phyloP scores from a whole-genome alignment of 2,888 invertebrate species.

The Octodonta nipae region DNA sequence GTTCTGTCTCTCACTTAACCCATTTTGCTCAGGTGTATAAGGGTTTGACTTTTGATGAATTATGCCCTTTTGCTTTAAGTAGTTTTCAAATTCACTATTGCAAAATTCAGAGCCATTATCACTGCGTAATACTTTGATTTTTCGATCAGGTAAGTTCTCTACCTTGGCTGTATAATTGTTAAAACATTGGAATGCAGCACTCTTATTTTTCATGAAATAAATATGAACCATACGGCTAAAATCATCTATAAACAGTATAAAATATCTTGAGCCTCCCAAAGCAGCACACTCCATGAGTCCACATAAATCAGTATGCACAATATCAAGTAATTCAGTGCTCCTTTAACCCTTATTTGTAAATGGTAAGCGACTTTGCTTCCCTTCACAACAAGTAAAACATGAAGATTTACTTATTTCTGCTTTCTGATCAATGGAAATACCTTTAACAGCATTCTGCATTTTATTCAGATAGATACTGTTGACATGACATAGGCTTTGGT shows the following conservation, averaged over 20 bases:
- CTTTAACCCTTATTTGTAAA: constrained; percentile 13
- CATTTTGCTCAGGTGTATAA: constrained; percentile 10
- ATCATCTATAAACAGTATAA: constrained; percentile 4
- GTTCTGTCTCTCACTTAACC: constrained; percentile 18
- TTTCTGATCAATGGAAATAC: too few relatives aligned
- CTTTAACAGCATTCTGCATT: too few relatives aligned
- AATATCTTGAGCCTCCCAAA: constrained; percentile 6
- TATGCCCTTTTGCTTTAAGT: constrained; percentile 4
- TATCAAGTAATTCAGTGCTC: constrained; percentile 8
- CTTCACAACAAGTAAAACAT: constrained; percentile 14
- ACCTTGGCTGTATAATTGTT: constrained; percentile 8
- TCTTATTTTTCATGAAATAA: constrained; percentile 5
- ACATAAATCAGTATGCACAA: constrained; percentile 10
- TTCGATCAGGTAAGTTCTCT: constrained; percentile 10
- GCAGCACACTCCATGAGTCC: constrained; percentile 7
- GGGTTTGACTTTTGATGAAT: constrained; percentile 6
- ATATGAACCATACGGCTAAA: constrained; percentile 2
- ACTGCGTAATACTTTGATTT: constrained; percentile 8
- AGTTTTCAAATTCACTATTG: constrained; percentile 2
- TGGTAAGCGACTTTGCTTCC: constrained; percentile 20
- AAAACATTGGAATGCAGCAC: constrained; percentile 6
- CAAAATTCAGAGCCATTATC: constrained; percentile 12
- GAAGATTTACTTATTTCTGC: background rate
- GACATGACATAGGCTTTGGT: background rate
- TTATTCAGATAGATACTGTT: too few relatives aligned